Conservation (phyloP, 2,797 vertebrate genomes). For the Tympanoctomys barrerae region DNA sequence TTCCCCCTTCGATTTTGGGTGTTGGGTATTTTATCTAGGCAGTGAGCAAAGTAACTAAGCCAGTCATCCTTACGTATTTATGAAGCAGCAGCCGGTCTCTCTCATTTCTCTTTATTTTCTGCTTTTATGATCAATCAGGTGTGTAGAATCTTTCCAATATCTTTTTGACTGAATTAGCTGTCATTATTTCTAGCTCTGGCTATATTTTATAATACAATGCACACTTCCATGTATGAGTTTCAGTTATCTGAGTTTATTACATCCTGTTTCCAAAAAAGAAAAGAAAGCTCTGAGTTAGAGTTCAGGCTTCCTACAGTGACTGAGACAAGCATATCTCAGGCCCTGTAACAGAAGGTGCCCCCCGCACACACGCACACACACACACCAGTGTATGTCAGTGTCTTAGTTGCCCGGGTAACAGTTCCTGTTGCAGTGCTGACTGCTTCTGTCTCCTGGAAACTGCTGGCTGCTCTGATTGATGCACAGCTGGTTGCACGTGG, state of each 20-base stretch:
- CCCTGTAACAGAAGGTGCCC: too few species aligned
- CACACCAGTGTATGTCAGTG: background rate
- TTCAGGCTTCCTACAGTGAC: background rate
- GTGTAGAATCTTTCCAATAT: background rate
- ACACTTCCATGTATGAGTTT: slow-evolving; percentile 23
- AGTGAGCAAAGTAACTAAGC: background rate
- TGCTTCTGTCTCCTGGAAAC: background rate
- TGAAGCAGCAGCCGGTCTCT: background rate
- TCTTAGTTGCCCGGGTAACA: background rate
- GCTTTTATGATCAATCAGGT: slow-evolving; percentile 20
- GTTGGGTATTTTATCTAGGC: background rate
- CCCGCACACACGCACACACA: too few species aligned
- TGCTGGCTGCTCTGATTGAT: background rate
- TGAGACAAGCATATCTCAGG: background rate
- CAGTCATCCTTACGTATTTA: background rate
- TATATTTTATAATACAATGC: slow-evolving; percentile 39
- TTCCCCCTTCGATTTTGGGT: background rate
- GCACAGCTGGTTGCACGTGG: background rate
- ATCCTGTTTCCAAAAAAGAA: background rate
- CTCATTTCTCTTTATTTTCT: slow-evolving; percentile 45
- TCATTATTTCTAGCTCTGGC: background rate
- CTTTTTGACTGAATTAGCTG: slow-evolving; percentile 35
- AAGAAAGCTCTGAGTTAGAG: background rate
- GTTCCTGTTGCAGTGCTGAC: background rate
- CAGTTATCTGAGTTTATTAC: background rate